phyloP scores from a whole-genome alignment of 2,797 vertebrate species.

The Hippoglossus hippoglossus region DNA sequence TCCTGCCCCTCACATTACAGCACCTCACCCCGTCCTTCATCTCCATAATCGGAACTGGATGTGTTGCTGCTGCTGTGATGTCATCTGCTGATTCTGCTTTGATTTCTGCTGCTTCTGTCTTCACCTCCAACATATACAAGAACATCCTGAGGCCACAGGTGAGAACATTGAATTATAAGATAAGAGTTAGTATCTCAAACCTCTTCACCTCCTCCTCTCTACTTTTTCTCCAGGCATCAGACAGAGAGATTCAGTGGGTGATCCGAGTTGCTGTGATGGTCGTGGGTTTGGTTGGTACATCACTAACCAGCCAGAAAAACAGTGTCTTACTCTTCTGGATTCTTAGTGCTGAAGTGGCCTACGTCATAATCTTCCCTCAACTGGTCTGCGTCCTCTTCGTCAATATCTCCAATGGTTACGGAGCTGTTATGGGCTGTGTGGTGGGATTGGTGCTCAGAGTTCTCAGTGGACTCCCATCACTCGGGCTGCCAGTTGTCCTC shows the following conservation, averaged over 20 bases:
- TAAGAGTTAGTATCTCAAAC: background rate
- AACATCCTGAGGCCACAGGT: slow-evolving; percentile 58
- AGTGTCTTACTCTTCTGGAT: slow-evolving; percentile 69
- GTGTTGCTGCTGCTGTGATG: slow-evolving; percentile 69
- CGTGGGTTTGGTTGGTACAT: slow-evolving; percentile 35
- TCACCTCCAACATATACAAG: slow-evolving; percentile 66
- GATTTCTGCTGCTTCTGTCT: slow-evolving; percentile 70
- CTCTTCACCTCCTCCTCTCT: slow-evolving; percentile 25
- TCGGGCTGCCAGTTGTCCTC: slow-evolving; percentile 63
- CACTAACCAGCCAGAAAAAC: slow-evolving; percentile 64
- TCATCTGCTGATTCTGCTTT: slow-evolving; percentile 74
- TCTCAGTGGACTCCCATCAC: slow-evolving; percentile 30
- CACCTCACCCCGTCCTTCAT: slow-evolving; percentile 50
- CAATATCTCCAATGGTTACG: slow-evolving; percentile 73
- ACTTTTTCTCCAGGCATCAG: slow-evolving; percentile 69
- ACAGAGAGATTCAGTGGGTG: slow-evolving; percentile 74
- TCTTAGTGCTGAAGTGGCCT: slow-evolving; percentile 68
- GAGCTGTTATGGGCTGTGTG: slow-evolving; percentile 39
- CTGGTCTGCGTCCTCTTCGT: slow-evolving; percentile 78
- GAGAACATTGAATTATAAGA: slow-evolving; percentile 31
- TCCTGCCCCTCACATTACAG: slow-evolving; percentile 48
- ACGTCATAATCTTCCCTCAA: slow-evolving; percentile 78
- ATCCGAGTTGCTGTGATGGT: slow-evolving; percentile 64
- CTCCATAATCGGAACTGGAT: slow-evolving; percentile 63
- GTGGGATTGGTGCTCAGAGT: slow-evolving; percentile 27